Evolutionary conservation across 2,113 vertebrate genomes (phyloP).

Genomic region (Aegithalos caudatus): DNA sequence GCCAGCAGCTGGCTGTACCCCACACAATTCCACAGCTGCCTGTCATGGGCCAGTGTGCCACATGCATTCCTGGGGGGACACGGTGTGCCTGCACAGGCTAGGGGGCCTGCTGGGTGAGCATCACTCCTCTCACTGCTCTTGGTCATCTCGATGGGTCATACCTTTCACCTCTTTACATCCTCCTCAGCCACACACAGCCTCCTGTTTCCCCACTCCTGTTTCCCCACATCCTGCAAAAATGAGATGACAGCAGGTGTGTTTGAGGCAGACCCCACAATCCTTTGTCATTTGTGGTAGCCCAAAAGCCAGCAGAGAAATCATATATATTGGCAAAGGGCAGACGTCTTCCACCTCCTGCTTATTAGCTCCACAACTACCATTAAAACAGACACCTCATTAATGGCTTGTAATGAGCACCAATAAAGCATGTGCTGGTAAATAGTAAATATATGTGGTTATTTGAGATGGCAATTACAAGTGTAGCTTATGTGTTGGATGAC

Average conservation of each 20-base stretch:
- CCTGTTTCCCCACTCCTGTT: neutral
- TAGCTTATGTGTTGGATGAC: neutral
- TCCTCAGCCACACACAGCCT: neutral
- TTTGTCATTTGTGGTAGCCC: neutral
- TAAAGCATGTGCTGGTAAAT: constrained; percentile 49
- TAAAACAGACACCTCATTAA: constrained; percentile 49
- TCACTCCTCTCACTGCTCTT: neutral
- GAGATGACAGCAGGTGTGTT: neutral
- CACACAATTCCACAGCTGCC: neutral
- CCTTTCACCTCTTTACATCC: neutral
- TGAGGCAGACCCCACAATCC: neutral
- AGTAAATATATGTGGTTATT: constrained; percentile 50
- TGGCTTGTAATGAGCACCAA: constrained; percentile 48
- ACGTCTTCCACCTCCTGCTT: neutral
- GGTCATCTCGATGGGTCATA: rapidly evolving
- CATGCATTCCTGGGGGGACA: rapidly evolving
- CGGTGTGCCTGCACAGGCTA: rapidly evolving
- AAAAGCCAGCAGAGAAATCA: neutral
- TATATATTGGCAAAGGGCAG: neutral
- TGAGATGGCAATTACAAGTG: constrained; percentile 17
- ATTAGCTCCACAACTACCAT: neutral
- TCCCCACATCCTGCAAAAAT: neutral
- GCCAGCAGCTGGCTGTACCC: neutral
- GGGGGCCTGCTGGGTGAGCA: neutral
- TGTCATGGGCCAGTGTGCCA: neutral